Percentiles rank a stretch among this genome's conserved stretches.
Evolutionary conservation across 2,888 invertebrate species (phyloP).

Genomic region (Macrosoma leucophasiata): DNA sequence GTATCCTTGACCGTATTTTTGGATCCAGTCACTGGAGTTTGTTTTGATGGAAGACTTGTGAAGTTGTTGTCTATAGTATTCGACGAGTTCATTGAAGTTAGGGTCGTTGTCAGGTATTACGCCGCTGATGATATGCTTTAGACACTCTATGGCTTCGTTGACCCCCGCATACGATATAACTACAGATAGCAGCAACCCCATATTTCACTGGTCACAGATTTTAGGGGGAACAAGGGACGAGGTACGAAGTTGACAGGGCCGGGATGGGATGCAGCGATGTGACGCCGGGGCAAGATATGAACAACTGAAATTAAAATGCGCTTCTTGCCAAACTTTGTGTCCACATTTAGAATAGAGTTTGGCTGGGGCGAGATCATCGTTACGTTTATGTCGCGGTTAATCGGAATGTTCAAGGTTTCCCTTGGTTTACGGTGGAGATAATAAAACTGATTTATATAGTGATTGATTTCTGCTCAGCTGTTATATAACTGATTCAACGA

Average conservation of each 20-base stretch:
- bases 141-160: conserved; percentile 79
- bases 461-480: conserved; percentile 27
- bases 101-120: conserved; percentile 55
- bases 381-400: conserved; percentile 42
- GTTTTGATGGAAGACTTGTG: conserved; percentile 45
- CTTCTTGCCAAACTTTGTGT: conserved; percentile 70
- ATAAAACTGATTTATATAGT: conserved; percentile 30
- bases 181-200: conserved; percentile 85
- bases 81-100: conserved; percentile 55
- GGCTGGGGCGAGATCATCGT: conserved; percentile 58
- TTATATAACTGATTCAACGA: conserved; percentile 20
- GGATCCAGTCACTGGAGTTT: conserved; percentile 46
- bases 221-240: conserved; percentile 29
- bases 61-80: conserved; percentile 54
- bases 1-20: conserved; percentile 61
- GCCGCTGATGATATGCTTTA: conserved; percentile 66
- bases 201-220: conserved; percentile 39
- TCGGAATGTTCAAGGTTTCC: conserved; percentile 41
- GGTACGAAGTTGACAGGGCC: conserved; percentile 40
- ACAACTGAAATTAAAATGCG: conserved; percentile 74
- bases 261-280: conserved; percentile 62
- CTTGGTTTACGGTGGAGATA: conserved; percentile 28
- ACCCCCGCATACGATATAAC: conserved; percentile 85
- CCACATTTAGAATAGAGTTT: conserved; percentile 68
- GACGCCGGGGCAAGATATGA: conserved; percentile 68